Base-by-base conservation (phyloP, 2,888 invertebrate species). In the Autographa gamma region DNA sequence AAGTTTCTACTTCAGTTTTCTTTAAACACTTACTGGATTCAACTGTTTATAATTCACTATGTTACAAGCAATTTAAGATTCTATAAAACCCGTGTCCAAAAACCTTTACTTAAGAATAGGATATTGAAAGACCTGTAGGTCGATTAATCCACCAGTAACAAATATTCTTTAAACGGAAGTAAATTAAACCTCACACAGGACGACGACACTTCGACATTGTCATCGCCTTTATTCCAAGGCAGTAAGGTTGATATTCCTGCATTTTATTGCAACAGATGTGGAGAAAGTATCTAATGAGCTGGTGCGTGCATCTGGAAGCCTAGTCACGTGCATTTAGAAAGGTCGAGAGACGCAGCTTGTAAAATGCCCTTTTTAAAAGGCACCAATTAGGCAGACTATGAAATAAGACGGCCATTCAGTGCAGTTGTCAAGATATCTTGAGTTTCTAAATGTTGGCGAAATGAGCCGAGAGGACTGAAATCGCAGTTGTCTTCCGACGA, bases 341-440 rank as follows among this genome's bases (percentile, higher is more conserved):
- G 62, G 77, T 43, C 63, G 61, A 67, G 65, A 31, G 54, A 38
- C 9, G 38, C 59, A 56, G 64, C 52, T 64, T 41, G 59, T 58
- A 32, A 52, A 77, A 67, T 68, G 68, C 32, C 68, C 64, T 69
- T 74, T 66, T 71, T 65, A 52, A 48, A 72, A 70, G 67, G 80
- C 64, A 69, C 68, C 68, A 69, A 80, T 80, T 72, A 76, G 62
- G 60, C 63, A 18, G 83, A 76, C 73, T 69, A 19, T 63, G 61
- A 65, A 73, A 73, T 76, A 65, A 80, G 66, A 62, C 18, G 54
- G 43, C 59, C 32, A 59, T 67, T 66, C 66, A 60, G 6, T 25
- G 41, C 11, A 52, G 13, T 19, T 61, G 63, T 34, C 34, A 34
- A 52, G 34, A 18, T 54, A 41, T 67, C 48, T 63, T 19, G 25